Evolutionary conservation across 2,888 invertebrate genomes (phyloP).

Genomic region (Rhamnusium bicolor): DNA sequence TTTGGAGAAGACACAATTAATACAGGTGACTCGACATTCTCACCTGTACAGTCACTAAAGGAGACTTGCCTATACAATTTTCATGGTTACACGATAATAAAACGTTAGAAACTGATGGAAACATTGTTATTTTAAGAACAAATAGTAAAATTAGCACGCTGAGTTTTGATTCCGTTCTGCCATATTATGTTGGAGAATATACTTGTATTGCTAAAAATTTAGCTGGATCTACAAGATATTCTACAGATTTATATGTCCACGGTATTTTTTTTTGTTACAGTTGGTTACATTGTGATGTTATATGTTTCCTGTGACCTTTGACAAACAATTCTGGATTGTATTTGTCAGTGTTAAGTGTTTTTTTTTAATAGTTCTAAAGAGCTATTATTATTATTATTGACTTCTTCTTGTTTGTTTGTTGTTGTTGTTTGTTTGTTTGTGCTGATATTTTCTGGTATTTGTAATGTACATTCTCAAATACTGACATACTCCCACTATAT

Average conservation of each 20-base stretch:
- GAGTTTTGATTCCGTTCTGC: constrained; percentile 72
- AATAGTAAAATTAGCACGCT: constrained; percentile 77
- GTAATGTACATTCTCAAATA: too few species aligned
- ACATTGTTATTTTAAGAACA: constrained; percentile 73
- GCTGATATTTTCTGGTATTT: too few species aligned
- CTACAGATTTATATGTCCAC: constrained; percentile 79
- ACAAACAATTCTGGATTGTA: too few species aligned
- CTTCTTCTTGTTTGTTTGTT: too few species aligned
- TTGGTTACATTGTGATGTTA: neutral
- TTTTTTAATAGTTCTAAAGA: too few species aligned
- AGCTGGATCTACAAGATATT: constrained; percentile 77
- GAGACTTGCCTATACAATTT: constrained; percentile 84
- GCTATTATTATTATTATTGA: too few species aligned
- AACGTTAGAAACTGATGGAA: constrained; percentile 71
- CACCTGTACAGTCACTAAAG: constrained; percentile 80
- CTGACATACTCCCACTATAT: too few species aligned
- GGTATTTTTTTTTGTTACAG: constrained; percentile 70
- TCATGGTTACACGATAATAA: constrained; percentile 78
- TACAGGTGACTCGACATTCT: constrained; percentile 61
- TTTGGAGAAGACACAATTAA: constrained; percentile 80
- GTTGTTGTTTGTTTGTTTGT: too few species aligned
- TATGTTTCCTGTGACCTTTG: too few species aligned
- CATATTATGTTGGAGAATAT: constrained; percentile 72
- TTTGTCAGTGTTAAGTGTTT: too few species aligned
- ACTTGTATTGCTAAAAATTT: constrained; percentile 73